These are phyloP conservation scores for Colius striatus DNA, from an alignment of 2,113 vertebrate genomes.

Conservation along the genomic window DNA sequence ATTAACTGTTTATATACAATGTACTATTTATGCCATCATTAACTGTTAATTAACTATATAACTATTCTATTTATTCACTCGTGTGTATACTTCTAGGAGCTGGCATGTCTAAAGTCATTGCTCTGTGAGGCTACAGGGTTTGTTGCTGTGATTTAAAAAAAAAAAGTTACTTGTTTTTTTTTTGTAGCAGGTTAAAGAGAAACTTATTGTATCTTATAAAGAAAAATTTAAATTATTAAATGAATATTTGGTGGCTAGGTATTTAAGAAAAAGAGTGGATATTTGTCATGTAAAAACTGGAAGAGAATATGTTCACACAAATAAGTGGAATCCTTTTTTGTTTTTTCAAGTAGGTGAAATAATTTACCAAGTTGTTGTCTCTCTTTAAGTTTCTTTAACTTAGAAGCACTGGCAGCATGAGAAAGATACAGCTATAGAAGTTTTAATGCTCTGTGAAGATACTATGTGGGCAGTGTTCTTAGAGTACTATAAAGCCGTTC, in stretches of 20 bases:
- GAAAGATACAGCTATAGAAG: background rate
- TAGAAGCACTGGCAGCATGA: background rate
- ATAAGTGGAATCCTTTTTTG: background rate
- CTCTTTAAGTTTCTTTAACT: background rate
- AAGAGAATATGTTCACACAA: background rate
- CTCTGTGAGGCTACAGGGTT: rapidly evolving
- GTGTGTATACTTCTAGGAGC: background rate
- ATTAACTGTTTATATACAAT: background rate
- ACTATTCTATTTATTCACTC: background rate
- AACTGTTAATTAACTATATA: background rate
- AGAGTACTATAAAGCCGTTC: background rate
- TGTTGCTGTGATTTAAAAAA: background rate
- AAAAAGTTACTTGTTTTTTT: background rate
- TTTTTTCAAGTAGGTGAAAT: background rate
- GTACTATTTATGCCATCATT: background rate
- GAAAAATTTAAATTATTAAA: background rate
- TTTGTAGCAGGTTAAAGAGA: background rate
- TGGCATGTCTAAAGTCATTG: background rate
- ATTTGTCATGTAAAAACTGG: background rate
- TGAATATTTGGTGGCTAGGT: background rate
- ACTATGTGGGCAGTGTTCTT: background rate
- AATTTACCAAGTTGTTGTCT: background rate
- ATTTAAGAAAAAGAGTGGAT: background rate
- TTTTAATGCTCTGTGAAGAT: background rate
- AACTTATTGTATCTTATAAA: background rate